Evolutionary conservation across 2,888 invertebrate species (phyloP), one percentile per base, ranked within the genome.

Genomic region (Ectemnius continuus): DNA sequence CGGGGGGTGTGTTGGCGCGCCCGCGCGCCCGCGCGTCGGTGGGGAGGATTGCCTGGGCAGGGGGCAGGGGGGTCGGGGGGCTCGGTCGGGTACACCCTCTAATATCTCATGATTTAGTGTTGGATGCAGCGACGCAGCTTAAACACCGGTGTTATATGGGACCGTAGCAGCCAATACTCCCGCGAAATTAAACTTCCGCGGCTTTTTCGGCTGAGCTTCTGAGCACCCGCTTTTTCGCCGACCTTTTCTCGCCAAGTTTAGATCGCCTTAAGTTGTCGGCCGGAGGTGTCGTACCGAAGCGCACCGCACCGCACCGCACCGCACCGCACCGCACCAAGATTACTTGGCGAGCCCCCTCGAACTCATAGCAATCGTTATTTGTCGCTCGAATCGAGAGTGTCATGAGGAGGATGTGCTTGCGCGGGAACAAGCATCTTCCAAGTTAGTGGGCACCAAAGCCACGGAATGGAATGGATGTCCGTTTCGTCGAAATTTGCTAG

Each of bases 51-150:
- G 3, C 23, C 11, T 5, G 8, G 58, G 28, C 1, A 47, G 28
- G 5, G 60, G n/a, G 63, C 60, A 46, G 59, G 71, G 75, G 68
- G 28, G 78, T 74, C 71, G 67, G 69, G 65, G 76, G 62, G 45
- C 59, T 23, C 58, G 70, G 69, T 62, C 60, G 67, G 80, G 61
- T 78, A 80, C 84, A 83, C 83, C 78, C 84, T 86, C 86, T 88
- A 90, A 90, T 89, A 89, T 89, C 88, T 85, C 85, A 87, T 90
- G 90, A 90, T 90, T 89, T 89, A 90, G 87, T 84, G 87, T 86
- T 84, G 83, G 85, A 85, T 87, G 86, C 88, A 85, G 85, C 84
- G 82, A 79, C 84, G 84, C 83, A 74, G 83, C 83, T 89, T 86
- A 88, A 88, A 88, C 85, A 84, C 79, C 75, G 71, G 23, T 75